Percentiles rank a stretch among this genome's conserved stretches.
Conservation (phyloP, 37 sponge, comb jelly and placozoan species). For the Chondrilla cf. caribensis region DNA sequence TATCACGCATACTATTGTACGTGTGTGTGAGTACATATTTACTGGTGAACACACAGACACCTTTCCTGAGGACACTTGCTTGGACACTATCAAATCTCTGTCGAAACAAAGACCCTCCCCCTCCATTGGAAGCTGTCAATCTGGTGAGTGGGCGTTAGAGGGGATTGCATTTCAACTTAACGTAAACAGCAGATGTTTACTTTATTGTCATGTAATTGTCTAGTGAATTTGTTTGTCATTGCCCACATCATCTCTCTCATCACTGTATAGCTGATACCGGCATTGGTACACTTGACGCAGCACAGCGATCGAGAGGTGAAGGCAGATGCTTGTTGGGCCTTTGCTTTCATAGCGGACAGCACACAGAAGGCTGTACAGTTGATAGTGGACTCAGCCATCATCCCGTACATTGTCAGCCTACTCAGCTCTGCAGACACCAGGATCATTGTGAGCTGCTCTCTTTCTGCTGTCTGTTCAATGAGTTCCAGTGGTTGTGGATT, state of each 20-base stretch:
- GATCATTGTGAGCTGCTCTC: constrained; percentile 1
- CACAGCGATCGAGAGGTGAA: constrained; percentile 79
- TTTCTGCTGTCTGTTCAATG: background rate
- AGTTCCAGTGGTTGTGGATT: too few relatives aligned
- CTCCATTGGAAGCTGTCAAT: constrained; percentile 80
- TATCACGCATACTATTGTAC: too few relatives aligned
- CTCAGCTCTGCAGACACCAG: background rate
- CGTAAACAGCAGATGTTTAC: background rate
- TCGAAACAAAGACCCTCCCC: constrained; percentile 93
- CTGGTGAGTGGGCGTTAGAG: constrained; percentile 33
- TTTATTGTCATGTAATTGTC: background rate
- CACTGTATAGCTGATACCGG: constrained; percentile 64
- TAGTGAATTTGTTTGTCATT: background rate
- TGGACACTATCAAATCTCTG: constrained; percentile 94
- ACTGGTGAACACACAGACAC: constrained; percentile 32
- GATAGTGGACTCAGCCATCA: background rate
- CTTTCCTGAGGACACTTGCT: constrained; percentile 77
- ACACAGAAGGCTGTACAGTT: constrained; percentile 74
- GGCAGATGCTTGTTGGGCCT: constrained; percentile 93
- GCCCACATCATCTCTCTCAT: background rate
- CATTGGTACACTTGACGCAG: constrained; percentile 71
- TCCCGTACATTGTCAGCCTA: constrained; percentile 6
- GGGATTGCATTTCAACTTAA: too few relatives aligned
- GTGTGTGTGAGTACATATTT: too few relatives aligned
- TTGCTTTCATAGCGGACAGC: constrained; percentile 90